A percentile compares a stretch with the other conserved stretches of the same genome.
Conservation (phyloP, 1,140 invertebrate genomes). For the Diachasma alloeum region DNA sequence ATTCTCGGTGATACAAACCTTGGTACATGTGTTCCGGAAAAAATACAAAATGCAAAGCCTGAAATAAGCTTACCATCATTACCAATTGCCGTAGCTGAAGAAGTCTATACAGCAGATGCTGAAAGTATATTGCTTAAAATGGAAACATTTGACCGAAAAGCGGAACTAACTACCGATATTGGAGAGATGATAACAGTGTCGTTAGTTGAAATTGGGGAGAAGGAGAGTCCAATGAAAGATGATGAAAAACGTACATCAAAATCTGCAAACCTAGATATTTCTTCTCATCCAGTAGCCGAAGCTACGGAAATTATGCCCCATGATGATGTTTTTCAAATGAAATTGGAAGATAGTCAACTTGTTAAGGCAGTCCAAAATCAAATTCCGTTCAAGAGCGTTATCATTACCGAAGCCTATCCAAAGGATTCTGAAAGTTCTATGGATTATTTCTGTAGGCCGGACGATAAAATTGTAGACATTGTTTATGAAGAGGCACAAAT, state of each 20-base stretch:
- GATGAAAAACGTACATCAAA: conserved; percentile 50
- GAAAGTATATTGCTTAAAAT: conserved; percentile 63
- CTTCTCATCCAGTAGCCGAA: conserved; percentile 56
- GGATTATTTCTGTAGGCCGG: conserved; percentile 54
- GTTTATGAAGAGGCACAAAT: conserved; percentile 54
- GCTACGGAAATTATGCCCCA: conserved; percentile 57
- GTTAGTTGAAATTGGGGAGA: conserved; percentile 63
- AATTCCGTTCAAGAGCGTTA: conserved; percentile 57
- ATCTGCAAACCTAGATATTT: conserved; percentile 58
- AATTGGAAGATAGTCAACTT: conserved; percentile 37
- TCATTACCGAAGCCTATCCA: conserved; percentile 57
- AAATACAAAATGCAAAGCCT: conserved; percentile 53
- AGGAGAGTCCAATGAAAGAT: conserved; percentile 58
- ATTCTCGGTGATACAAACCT: conserved; percentile 55
- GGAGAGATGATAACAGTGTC: conserved; percentile 64
- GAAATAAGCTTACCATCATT: conserved; percentile 58
- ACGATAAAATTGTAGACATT: conserved; percentile 58
- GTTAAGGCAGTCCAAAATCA: conserved; percentile 59
- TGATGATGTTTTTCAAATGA: conserved; percentile 50
- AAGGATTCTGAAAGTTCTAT: conserved; percentile 55
- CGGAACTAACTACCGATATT: conserved; percentile 60
- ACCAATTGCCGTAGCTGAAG: conserved; percentile 59
- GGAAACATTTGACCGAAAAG: conserved; percentile 55
- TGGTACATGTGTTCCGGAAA: conserved; percentile 49
- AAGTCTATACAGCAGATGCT: conserved; percentile 63